Conservation (phyloP, 2,113 vertebrate species). For the Lycocorax pyrrhopterus region DNA sequence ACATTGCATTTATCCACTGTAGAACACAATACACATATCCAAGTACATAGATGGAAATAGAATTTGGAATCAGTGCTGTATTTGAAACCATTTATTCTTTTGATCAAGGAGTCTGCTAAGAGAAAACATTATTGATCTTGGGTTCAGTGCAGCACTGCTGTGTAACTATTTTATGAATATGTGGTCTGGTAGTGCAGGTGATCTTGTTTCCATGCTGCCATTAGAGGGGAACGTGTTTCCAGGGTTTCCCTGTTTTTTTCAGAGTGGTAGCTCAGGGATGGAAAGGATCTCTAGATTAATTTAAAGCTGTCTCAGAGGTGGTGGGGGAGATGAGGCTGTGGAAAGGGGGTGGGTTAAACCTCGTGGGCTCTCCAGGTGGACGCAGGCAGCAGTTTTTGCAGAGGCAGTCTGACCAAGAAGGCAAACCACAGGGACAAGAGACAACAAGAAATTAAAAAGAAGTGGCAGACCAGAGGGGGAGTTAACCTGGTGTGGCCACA, state of each 20-base stretch:
- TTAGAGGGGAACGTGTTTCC: neutral
- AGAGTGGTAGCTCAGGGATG: neutral
- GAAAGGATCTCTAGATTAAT: neutral
- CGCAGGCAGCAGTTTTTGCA: neutral
- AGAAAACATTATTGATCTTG: neutral
- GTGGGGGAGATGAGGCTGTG: neutral
- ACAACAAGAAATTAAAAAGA: neutral
- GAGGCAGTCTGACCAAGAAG: neutral
- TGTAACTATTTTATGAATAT: neutral
- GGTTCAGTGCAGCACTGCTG: neutral
- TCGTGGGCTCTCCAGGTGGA: neutral
- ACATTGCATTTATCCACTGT: neutral
- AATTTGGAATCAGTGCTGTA: neutral
- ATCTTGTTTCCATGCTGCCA: neutral
- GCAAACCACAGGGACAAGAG: neutral
- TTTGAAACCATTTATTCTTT: neutral
- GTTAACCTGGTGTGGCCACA: fast-evolving
- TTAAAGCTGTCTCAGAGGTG: neutral
- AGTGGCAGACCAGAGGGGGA: neutral
- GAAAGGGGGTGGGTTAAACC: neutral
- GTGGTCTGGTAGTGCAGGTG: neutral
- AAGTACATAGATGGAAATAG: neutral
- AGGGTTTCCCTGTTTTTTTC: neutral
- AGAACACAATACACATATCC: neutral
- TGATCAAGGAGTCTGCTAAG: neutral